phyloP scores from a whole-genome alignment of 2,797 vertebrate genomes.

The Salmo trutta region DNA sequence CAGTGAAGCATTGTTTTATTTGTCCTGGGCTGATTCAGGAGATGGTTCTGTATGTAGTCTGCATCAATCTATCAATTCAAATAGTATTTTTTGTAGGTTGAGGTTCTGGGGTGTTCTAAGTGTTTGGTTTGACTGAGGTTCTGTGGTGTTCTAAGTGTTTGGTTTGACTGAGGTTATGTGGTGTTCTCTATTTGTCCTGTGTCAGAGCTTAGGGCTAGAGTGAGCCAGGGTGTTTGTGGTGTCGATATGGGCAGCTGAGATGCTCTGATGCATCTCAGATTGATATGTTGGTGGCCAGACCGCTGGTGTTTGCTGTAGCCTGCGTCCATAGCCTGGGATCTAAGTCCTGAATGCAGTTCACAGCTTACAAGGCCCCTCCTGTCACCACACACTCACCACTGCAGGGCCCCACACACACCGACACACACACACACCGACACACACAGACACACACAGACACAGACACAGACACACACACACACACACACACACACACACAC shows the following conservation, averaged over 20 bases:
- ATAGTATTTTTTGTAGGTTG: no score
- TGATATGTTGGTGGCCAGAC: constrained; percentile 46
- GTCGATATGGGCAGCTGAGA: constrained; percentile 2
- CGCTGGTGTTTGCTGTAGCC: constrained; percentile 30
- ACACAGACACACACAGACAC: no score
- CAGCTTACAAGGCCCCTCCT: constrained; percentile 67
- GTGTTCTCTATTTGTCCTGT: not conserved
- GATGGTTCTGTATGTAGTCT: not conserved
- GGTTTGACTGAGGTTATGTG: not conserved
- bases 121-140: no score
- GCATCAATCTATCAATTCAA: not conserved
- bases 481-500: constrained; percentile 34
- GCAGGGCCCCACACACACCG: constrained; percentile 28
- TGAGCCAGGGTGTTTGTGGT: constrained; percentile 3
- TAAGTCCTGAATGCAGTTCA: constrained; percentile 59
- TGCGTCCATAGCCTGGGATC: constrained; percentile 41
- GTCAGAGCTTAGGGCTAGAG: not conserved
- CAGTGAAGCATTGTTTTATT: constrained; percentile 28
- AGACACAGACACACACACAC: no score
- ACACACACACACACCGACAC: constrained; percentile 52
- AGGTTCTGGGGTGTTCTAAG: not conserved
- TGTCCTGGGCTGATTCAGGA: not conserved
- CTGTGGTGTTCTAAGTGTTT: no score
- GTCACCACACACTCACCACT: constrained; percentile 48
- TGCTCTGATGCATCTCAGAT: constrained; percentile 30